Percentiles rank a stretch among this genome's conserved stretches.
These are phyloP conservation scores for Dolichallabes microphthalmus DNA, from an alignment of 2,113 vertebrate genomes.

Conservation along the genomic window DNA sequence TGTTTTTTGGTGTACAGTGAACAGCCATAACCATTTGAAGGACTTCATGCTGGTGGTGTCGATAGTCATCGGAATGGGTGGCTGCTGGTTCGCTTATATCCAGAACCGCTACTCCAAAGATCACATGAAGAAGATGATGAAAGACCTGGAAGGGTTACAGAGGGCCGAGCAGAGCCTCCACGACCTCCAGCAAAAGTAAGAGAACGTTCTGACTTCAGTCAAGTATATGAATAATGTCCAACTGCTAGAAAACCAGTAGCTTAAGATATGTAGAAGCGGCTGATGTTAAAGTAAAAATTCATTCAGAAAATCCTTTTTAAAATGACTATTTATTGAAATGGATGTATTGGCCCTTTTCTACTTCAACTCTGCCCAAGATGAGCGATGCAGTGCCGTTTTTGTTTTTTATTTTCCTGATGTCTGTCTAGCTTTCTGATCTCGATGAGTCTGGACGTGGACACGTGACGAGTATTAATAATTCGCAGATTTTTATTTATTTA, in stretches of 20 bases:
- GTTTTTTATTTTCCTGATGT: too few species aligned
- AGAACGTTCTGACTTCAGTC: not conserved
- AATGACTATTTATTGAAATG: too few species aligned
- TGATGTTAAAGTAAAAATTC: not conserved
- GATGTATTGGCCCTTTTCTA: too few species aligned
- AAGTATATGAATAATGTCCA: too few species aligned
- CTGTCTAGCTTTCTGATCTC: too few species aligned
- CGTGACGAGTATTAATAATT: not conserved
- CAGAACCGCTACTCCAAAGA: conserved; percentile 98
- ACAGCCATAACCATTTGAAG: conserved; percentile 93
- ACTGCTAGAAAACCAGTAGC: too few species aligned
- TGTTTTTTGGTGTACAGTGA: conserved; percentile 75
- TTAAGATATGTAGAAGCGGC: not conserved
- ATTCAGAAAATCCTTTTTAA: too few species aligned
- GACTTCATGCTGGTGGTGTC: conserved; percentile 99
- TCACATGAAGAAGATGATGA: conserved; percentile 99
- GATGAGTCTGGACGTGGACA: not conserved
- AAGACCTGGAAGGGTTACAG: conserved; percentile 94
- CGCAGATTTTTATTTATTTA: too few species aligned
- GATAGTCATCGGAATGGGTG: conserved; percentile 96
- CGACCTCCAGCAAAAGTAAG: conserved; percentile 94
- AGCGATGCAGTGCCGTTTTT: too few species aligned
- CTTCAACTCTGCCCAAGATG: too few species aligned
- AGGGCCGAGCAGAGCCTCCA: conserved; percentile 94
- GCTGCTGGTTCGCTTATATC: conserved; percentile 99